Base-by-base conservation (phyloP, 2,888 invertebrate genomes). In the Mesopsocus fuscifrons region DNA sequence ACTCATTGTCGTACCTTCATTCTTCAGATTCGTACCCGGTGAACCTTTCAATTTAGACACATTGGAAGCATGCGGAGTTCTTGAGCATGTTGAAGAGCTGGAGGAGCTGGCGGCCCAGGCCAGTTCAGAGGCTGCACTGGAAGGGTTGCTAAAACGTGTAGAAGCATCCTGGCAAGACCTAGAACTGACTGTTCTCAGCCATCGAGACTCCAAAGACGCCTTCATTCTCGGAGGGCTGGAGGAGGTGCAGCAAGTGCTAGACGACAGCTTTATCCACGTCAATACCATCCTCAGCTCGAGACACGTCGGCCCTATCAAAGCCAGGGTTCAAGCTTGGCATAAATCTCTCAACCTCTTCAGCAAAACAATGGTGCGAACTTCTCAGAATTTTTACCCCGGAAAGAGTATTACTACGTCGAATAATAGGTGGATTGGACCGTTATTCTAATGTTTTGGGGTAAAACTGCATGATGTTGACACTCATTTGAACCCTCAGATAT, bases 31-130 rank as follows among this genome's bases (percentile, higher is more conserved):
- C 52, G 72, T 72, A 31, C 69, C 74, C 0, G 82, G 82, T 21
- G 72, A 72, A 51, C 57, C 60, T 6, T 54, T 83, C 16, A 80
- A 77, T 0, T 62, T 89, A 13, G 67, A 69, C 11, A 61, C 72
- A 18, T 67, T 88, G 38, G 78, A 81, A 46, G 71, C 76, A 1
- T 63, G 79, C 3, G 70, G 76, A n/a, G 79, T 77, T 0, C 87
- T 87, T 60, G 71, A 72, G 41, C 72, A 74, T 52, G 71, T 74
- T 0, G 72, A 77, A 8, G 73, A 77, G 47, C 59, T 92, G 13
- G 78, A 81, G 72, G 85, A 89, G 55, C 74, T 91, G 6, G 81
- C 88, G 0, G 79, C 78, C 0, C 82, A 85, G 57, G 91, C 91
- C 0, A 85, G 82, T 51, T 85, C 88, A 2, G 91, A 92, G 58